These are phyloP conservation scores for Drosophila orosa DNA, from an alignment of 1,140 invertebrate genomes.

Conservation along the genomic window DNA sequence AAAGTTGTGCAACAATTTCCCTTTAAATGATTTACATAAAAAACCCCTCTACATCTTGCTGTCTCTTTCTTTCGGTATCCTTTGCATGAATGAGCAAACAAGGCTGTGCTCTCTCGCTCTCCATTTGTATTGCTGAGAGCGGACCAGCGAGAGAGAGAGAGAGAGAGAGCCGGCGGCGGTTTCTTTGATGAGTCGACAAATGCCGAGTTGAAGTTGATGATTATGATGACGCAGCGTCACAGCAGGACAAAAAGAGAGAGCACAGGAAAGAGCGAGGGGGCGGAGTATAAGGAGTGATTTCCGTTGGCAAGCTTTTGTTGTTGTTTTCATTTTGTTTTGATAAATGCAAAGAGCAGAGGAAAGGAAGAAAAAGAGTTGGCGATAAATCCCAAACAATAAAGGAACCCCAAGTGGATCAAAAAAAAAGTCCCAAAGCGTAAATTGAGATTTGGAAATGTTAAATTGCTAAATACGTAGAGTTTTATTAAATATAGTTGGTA, in stretches of 20 bases:
- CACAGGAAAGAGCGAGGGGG: not conserved
- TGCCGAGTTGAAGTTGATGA: slow-evolving; percentile 23
- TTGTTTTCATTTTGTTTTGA: slow-evolving; percentile 40
- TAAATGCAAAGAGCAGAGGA: slow-evolving; percentile 8
- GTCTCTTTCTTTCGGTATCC: slow-evolving; percentile 61
- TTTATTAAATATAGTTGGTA: not conserved
- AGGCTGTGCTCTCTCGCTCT: slow-evolving; percentile 14
- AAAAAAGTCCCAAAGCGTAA: not conserved
- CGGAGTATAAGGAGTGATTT: slow-evolving; percentile 9
- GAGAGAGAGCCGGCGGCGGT: slow-evolving; percentile 41
- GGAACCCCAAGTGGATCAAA: slow-evolving; percentile 3
- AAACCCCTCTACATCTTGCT: not conserved
- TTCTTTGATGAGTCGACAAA: slow-evolving; percentile 48
- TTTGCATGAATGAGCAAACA: slow-evolving; percentile 60
- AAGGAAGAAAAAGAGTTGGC: slow-evolving; percentile 19
- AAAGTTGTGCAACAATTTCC: slow-evolving; percentile 77
- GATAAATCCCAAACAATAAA: slow-evolving; percentile 41
- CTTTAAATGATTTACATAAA: slow-evolving; percentile 72
- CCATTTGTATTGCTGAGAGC: slow-evolving; percentile 3
- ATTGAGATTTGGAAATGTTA: not conserved
- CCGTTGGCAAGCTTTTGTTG: slow-evolving; percentile 26
- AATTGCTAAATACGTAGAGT: not conserved
- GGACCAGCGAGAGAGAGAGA: slow-evolving; percentile 1
- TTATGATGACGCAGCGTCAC: slow-evolving; percentile 41
- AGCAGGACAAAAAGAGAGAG: slow-evolving; percentile 10